Conservation (phyloP, 2,113 vertebrate genomes). For the Perca flavescens region DNA sequence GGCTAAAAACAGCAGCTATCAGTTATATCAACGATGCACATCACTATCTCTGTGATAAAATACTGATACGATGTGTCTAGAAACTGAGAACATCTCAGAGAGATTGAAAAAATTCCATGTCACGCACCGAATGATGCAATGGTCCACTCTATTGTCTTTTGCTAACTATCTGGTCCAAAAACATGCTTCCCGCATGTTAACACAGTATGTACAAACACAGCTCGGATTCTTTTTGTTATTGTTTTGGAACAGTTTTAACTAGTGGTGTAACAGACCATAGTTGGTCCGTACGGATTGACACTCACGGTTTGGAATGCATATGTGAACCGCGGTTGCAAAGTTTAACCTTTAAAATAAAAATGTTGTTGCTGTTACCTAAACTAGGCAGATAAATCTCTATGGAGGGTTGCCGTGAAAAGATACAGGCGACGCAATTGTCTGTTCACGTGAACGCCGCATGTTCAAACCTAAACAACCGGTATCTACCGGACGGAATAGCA, state of each 20-base stretch:
- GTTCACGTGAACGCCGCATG: no score
- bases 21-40: conserved; percentile 22
- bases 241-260: conserved; percentile 33
- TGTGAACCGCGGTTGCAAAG: no score
- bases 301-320: no score
- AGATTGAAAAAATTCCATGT: conserved; percentile 33
- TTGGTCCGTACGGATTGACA: no score
- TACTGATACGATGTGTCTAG: conserved; percentile 13
- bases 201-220: conserved; percentile 57
- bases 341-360: no score
- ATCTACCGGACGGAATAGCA: no score
- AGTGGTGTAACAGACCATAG: no score
- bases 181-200: conserved; percentile 43
- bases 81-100: conserved; percentile 39
- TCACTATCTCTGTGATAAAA: conserved; percentile 36
- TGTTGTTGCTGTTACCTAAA: no score
- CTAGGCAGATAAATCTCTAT: no score
- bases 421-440: no score
- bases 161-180: conserved; percentile 80
- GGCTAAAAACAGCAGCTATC: conserved; percentile 10
- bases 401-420: no score
- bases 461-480: no score
- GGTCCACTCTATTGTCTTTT: conserved; percentile 43
- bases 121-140: conserved; percentile 43
- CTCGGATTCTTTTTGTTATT: conserved; percentile 22